These are phyloP conservation scores for Taeniopygia guttata DNA, from an alignment of 2,797 vertebrate genomes.

Conservation along the genomic window DNA sequence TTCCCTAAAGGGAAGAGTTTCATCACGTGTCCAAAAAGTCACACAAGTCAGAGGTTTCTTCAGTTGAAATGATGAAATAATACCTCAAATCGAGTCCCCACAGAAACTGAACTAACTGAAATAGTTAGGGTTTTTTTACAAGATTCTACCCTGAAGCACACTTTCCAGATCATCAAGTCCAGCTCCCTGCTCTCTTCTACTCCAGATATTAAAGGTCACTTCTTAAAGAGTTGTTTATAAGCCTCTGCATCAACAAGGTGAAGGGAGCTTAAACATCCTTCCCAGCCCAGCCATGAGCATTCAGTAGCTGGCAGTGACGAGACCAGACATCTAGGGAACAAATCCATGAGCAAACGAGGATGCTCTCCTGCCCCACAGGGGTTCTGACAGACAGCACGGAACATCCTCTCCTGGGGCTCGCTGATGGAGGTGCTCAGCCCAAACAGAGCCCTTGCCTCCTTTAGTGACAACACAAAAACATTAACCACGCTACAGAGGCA, in stretches of 20 bases:
- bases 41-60: constrained; percentile 2
- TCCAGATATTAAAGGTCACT: not conserved
- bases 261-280: not conserved
- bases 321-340: not conserved
- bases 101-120: not conserved
- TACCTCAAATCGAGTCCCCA: not conserved
- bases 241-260: not conserved
- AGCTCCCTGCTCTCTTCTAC: not conserved
- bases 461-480: not conserved
- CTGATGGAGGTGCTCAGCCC: accelerated
- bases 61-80: constrained; percentile 24
- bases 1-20: constrained; percentile 22
- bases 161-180: not conserved
- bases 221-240: not conserved
- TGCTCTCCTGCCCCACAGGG: not conserved
- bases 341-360: not conserved
- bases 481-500: accelerated
- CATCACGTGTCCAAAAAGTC: not conserved
- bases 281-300: not conserved
- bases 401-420: accelerated
- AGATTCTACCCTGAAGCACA: not conserved
- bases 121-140: not conserved
- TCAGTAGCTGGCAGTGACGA: accelerated
- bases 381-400: accelerated
- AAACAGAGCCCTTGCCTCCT: not conserved